Percentiles rank a stretch among this genome's conserved stretches.
Conservation (phyloP, 2,888 invertebrate species). For the Melanotus villosus region DNA sequence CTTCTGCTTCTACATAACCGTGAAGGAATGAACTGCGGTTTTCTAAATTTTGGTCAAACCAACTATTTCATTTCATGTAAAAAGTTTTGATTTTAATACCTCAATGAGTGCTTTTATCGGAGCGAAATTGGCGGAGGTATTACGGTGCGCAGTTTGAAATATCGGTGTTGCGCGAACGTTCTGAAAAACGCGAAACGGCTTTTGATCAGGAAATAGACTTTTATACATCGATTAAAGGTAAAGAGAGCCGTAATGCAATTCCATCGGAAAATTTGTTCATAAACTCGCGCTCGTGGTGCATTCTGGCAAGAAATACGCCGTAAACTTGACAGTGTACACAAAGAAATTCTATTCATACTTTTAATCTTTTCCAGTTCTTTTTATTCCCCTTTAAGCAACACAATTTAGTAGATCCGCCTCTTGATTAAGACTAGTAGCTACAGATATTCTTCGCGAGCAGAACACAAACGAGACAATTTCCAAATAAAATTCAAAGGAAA, state of each 20-base stretch:
- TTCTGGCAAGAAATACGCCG: background rate
- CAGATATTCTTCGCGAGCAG: constrained; percentile 25
- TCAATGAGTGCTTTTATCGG: constrained; percentile 4
- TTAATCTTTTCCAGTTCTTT: constrained; percentile 47
- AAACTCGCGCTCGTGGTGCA: background rate
- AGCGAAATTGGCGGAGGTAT: constrained; percentile 1
- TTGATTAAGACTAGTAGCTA: constrained; percentile 52
- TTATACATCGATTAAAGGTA: constrained; percentile 4
- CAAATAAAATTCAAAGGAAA: constrained; percentile 27
- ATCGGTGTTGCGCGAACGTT: background rate
- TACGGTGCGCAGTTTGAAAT: constrained; percentile 9
- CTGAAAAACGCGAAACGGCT: constrained; percentile 4
- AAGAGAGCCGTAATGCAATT: background rate
- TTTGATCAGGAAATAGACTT: background rate
- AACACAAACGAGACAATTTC: constrained; percentile 31
- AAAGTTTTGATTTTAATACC: constrained; percentile 1
- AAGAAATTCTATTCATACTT: constrained; percentile 31
- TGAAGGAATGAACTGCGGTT: background rate
- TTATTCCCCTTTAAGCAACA: constrained; percentile 43
- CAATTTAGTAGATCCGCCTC: constrained; percentile 48
- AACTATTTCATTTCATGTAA: background rate
- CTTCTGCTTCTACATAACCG: too few species aligned
- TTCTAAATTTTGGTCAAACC: background rate
- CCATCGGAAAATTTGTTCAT: background rate
- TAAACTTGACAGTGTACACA: constrained; percentile 12